Evolutionary conservation across 2,113 vertebrate genomes (phyloP).

Genomic region (Sebastes schlegelii): DNA sequence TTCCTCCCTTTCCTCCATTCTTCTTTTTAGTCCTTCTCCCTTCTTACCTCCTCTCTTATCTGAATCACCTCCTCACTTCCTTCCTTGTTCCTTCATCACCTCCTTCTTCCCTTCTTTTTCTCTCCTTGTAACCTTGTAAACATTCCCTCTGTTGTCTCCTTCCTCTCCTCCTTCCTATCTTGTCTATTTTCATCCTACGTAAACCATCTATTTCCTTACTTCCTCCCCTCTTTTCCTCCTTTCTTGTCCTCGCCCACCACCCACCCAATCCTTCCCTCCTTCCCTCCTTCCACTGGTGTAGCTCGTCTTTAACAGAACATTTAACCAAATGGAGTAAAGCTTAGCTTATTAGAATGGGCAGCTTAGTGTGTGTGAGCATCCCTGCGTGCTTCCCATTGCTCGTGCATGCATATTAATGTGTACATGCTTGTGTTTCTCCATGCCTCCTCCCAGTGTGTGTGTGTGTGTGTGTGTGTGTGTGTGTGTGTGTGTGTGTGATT

Average conservation of each 20-base stretch:
- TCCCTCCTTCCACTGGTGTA: constrained; percentile 34
- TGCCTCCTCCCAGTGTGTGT: background rate
- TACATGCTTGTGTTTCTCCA: too few relatives aligned
- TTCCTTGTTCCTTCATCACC: background rate
- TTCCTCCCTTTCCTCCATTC: background rate
- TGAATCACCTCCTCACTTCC: background rate
- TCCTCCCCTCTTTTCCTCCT: background rate
- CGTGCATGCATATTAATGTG: too few relatives aligned
- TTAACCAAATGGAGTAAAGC: constrained; percentile 67
- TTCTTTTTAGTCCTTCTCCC: background rate
- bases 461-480: background rate
- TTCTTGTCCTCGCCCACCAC: background rate
- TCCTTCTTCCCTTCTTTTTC: background rate
- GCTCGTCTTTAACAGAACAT: constrained; percentile 59
- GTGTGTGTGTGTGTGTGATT: background rate
- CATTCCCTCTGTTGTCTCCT: too few relatives aligned
- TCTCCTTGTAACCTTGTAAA: background rate
- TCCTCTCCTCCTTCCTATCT: background rate
- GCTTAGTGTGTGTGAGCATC: constrained; percentile 19
- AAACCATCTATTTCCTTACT: background rate
- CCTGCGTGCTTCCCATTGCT: too few relatives aligned
- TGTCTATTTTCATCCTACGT: too few relatives aligned
- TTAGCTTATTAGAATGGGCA: constrained; percentile 53
- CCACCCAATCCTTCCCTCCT: background rate
- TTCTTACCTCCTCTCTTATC: background rate